phyloP scores from a whole-genome alignment of 92 coral and sea anemone genomes.

The Plumapathes pennacea region DNA sequence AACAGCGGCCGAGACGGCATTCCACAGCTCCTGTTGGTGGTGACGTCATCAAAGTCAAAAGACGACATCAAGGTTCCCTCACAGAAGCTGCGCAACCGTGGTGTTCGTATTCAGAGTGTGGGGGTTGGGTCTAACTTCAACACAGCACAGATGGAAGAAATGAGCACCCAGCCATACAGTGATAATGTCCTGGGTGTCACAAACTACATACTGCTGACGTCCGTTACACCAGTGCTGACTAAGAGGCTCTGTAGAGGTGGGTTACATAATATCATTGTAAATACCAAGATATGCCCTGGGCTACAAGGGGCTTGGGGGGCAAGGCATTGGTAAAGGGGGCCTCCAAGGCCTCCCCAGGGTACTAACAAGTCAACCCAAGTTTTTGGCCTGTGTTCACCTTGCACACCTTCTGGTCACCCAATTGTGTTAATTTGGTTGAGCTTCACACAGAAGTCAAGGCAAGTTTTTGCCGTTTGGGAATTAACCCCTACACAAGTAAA shows the following conservation, averaged over 20 bases:
- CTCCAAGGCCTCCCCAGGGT: too few species aligned
- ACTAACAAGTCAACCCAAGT: too few species aligned
- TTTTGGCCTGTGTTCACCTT: too few species aligned
- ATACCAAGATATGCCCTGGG: too few species aligned
- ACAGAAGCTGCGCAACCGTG: slow-evolving; percentile 60
- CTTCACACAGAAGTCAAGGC: too few species aligned
- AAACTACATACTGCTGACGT: slow-evolving; percentile 45
- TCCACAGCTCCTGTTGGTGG: slow-evolving; percentile 69
- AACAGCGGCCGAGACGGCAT: slow-evolving; percentile 78
- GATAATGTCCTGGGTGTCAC: slow-evolving; percentile 74
- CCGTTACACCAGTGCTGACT: slow-evolving; percentile 58
- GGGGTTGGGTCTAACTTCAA: slow-evolving; percentile 77
- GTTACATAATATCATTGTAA: too few species aligned
- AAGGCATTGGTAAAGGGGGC: too few species aligned
- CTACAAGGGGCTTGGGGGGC: too few species aligned
- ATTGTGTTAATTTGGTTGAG: too few species aligned
- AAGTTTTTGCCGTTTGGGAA: too few species aligned
- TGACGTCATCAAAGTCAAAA: slow-evolving; percentile 47
- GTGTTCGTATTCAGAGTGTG: slow-evolving; percentile 68
- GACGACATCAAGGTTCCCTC: slow-evolving; percentile 70
- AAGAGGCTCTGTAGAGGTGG: slow-evolving; percentile 71
- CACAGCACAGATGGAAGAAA: slow-evolving; percentile 58
- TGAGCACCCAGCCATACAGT: slow-evolving; percentile 68
- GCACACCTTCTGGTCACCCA: too few species aligned
- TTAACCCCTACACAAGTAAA: too few species aligned